A percentile compares a stretch with the other conserved stretches of the same genome.
Conservation (phyloP, 2,888 invertebrate genomes). For the Serrognathus titanus region DNA sequence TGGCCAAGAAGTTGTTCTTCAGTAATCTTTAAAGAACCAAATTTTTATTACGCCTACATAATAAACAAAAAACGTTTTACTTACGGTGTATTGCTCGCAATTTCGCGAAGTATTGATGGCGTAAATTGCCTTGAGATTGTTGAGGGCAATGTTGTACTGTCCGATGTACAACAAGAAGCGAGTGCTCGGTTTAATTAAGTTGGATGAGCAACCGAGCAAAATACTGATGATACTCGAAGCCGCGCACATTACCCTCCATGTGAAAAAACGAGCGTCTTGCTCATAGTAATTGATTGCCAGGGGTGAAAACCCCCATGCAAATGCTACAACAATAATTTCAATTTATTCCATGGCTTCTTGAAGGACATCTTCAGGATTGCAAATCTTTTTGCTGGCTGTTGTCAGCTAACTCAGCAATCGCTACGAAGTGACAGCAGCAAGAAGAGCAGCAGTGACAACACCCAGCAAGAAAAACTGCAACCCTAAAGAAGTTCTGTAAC, state of each 20-base stretch:
- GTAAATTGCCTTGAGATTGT: constrained; percentile 48
- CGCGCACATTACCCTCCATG: constrained; percentile 49
- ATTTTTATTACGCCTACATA: not conserved
- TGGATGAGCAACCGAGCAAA: constrained; percentile 44
- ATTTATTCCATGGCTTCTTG: too few species aligned
- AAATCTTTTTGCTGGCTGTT: too few species aligned
- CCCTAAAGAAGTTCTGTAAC: too few species aligned
- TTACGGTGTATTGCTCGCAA: constrained; percentile 42
- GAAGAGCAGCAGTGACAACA: too few species aligned
- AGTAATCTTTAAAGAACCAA: constrained; percentile 8
- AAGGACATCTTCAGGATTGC: too few species aligned
- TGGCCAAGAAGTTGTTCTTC: constrained; percentile 11
- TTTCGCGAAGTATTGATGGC: constrained; percentile 51
- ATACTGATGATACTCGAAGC: constrained; percentile 43
- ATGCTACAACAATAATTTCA: constrained; percentile 2
- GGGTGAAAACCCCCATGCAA: constrained; percentile 15
- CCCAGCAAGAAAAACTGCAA: too few species aligned
- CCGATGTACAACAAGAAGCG: constrained; percentile 44
- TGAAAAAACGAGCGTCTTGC: constrained; percentile 27
- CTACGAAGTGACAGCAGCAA: too few species aligned
- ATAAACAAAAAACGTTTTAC: not conserved
- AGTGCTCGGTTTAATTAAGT: constrained; percentile 48
- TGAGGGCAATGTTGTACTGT: constrained; percentile 40
- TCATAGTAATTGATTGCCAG: constrained; percentile 9
- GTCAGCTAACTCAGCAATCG: not conserved